Evolutionary conservation across 1,140 invertebrate genomes (phyloP), one percentile per base, ranked within the genome.

Genomic region (Eubasilissa regina): DNA sequence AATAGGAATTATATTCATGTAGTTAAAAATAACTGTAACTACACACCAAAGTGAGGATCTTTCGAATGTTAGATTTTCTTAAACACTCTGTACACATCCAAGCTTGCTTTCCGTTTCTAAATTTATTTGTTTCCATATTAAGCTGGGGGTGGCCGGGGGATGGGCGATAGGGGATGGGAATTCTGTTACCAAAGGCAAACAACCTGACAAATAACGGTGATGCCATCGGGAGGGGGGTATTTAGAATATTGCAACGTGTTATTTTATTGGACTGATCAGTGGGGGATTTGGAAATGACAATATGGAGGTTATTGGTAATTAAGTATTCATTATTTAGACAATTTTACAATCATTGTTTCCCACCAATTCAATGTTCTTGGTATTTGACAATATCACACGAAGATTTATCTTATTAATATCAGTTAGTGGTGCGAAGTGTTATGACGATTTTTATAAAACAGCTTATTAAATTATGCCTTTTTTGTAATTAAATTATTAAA

Each of bases 101-200:
- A 35, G 44, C 53, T 43, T 66, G 62, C n/a, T 44, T 75, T 75
- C 73, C 56, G 56, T 76, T 76, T 76, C 58, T 43, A 76, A 76
- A 76, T 76, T 76, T 64, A 76, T 76, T 76, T 76, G 74, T 76
- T 76, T 64, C 58, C 74, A 76, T 76, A 76, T 76, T 76, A 76
- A 64, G 58, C 21, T 43, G 19, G 55, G 56, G 73, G n/a, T 55
- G 51, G 47, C 43, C 19, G 51, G 19, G 12, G 47, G 70, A 10
- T 10, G 35, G 15, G 53, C 53, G 13, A 13, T 75, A 21, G 58
- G 74, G 53, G 44, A 15, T 44, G 56, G 56, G 58, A 76, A 64
- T 76, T 64, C 74, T 76, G 74, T 62, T 62, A 76, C 74, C 58
- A 60, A 62, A 48, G 44, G 58, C 74, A 62, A 76, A 76, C 43